Evolutionary conservation across 1,140 invertebrate genomes (phyloP).

Genomic region (Metaphire vulgaris): DNA sequence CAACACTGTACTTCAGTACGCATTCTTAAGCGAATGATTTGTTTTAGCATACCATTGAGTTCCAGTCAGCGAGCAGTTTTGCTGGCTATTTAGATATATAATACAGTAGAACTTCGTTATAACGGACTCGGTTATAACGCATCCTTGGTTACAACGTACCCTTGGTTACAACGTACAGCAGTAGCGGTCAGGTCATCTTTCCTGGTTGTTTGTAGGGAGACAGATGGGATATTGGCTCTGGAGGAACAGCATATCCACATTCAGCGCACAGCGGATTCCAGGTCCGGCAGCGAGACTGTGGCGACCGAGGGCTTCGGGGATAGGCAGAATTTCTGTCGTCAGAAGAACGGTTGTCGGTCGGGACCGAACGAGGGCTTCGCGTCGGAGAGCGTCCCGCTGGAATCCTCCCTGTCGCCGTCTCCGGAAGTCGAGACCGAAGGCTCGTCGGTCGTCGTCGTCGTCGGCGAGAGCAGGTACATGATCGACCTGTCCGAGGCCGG

Average conservation of each 20-base stretch:
- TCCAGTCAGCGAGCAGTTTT: not conserved
- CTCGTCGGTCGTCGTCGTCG: not conserved
- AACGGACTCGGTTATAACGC: not conserved
- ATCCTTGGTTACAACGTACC: not conserved
- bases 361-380: not conserved
- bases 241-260: not conserved
- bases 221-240: not conserved
- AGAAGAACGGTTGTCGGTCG: not conserved
- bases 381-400: not conserved
- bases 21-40: not conserved
- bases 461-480: not conserved
- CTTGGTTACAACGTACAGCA: not conserved
- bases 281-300: not conserved
- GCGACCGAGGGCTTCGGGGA: not conserved
- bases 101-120: not conserved
- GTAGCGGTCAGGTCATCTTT: not conserved
- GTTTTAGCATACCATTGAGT: not conserved
- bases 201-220: not conserved
- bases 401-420: not conserved
- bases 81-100: not conserved
- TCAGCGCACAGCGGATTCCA: not conserved
- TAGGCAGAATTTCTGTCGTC: not conserved
- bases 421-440: not conserved
- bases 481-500: not conserved
- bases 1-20: slow-evolving; percentile 8